A percentile compares a stretch with the other conserved stretches of the same genome.
Evolutionary conservation across 2,888 invertebrate genomes (phyloP).

Genomic region (Diarsia mendica): DNA sequence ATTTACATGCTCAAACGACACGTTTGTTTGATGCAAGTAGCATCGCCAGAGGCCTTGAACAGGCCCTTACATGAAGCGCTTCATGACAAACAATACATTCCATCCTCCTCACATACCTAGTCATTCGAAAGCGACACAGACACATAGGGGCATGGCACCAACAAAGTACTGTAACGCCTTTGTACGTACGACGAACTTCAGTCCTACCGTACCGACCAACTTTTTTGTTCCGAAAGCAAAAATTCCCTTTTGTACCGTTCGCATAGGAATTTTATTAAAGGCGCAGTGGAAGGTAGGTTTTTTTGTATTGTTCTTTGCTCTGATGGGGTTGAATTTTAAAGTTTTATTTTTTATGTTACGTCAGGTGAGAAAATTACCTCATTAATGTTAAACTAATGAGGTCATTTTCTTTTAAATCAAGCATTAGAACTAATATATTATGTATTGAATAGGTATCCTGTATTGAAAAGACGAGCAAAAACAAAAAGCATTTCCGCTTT

Average conservation of each 20-base stretch:
- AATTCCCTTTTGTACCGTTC: constrained; percentile 51
- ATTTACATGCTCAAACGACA: too few relatives aligned
- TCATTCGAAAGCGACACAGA: constrained; percentile 7
- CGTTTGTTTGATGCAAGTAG: too few relatives aligned
- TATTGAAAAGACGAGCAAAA: not conserved
- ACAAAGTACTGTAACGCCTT: constrained; percentile 47
- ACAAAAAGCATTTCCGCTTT: not conserved
- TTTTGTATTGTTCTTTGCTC: not conserved
- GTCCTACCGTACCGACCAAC: constrained; percentile 19
- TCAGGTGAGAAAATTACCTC: too few relatives aligned
- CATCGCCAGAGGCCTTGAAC: too few relatives aligned
- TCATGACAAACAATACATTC: not conserved
- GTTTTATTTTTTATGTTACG: not conserved
- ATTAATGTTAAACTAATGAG: not conserved
- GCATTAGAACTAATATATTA: not conserved
- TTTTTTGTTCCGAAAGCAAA: constrained; percentile 57
- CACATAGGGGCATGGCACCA: constrained; percentile 34
- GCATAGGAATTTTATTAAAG: constrained; percentile 41
- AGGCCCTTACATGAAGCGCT: not conserved
- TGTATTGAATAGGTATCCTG: not conserved
- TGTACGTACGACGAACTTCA: constrained; percentile 42
- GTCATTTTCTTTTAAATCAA: not conserved
- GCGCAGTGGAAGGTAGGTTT: not conserved
- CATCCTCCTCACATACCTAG: not conserved
- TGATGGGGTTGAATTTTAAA: not conserved